Percentiles rank a stretch among this genome's conserved stretches.
Conservation (phyloP, 2,797 vertebrate genomes). For the Pangasius macronema region DNA sequence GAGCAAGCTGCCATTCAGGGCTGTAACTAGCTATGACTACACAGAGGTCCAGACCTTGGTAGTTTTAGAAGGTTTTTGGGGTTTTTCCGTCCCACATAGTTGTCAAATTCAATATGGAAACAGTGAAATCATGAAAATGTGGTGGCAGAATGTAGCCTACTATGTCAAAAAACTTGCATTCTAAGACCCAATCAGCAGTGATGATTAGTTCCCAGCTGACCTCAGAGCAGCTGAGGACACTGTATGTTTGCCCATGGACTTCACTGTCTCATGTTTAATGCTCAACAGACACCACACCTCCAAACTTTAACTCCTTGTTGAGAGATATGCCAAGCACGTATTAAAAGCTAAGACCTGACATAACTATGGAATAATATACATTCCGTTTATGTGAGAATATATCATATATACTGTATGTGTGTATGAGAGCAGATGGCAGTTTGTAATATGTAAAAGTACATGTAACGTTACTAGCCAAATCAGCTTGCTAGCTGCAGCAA, state of each 20-base stretch:
- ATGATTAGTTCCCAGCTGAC: not conserved
- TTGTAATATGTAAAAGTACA: not conserved
- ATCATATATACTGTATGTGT: not conserved
- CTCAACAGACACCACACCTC: not conserved
- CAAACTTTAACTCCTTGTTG: not conserved
- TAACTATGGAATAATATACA: not conserved
- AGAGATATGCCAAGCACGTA: not conserved
- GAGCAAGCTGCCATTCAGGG: not conserved
- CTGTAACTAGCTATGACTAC: not conserved
- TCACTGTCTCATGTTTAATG: not conserved
- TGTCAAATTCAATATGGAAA: constrained; percentile 11
- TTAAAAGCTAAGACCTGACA: not conserved
- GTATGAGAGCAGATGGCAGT: not conserved
- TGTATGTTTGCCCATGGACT: not conserved
- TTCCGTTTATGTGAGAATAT: not conserved
- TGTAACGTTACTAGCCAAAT: not conserved
- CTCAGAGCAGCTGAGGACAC: constrained; percentile 1
- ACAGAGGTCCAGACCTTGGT: not conserved
- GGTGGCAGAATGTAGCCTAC: not conserved
- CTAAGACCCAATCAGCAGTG: not conserved
- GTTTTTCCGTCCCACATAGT: too few species aligned
- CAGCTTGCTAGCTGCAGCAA: not conserved
- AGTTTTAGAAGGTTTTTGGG: not conserved
- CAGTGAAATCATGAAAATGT: not conserved
- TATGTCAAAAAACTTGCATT: not conserved